Base-by-base conservation (phyloP, 2,888 invertebrate genomes). In the Falcaria lacertinaria region DNA sequence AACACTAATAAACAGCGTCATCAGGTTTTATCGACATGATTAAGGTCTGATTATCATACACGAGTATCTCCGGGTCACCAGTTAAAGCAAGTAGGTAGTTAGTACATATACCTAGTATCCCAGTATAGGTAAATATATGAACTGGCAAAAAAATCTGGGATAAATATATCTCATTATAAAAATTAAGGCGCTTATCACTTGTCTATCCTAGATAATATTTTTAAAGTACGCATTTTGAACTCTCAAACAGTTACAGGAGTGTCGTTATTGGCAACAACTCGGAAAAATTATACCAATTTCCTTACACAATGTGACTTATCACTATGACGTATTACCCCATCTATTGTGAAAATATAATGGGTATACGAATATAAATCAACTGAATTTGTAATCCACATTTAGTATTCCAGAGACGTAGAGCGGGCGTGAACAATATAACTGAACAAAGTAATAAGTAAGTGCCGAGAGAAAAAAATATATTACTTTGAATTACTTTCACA, bases 21-120 rank as follows among this genome's bases (percentile, higher is more conserved):
- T 74, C 65, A 60, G 65, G 69, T 72, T 71, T 74, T 70, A 74
- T 69, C 59, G 59, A 56, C 60, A 58, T 66, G 61, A 69, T 67
- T 72, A 73, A 66, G 64, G 68, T 67, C 65, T 52, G 59, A 60
- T 66, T 72, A 75, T 73, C 71, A 67, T 60, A 69, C n/a, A n/a
- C n/a, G n/a, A n/a, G n/a, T 69, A 69, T 65, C 51, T 61, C 64
- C 61, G 60, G 58, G 61, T 66, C 47, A 46, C 32, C 33, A 42
- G 64, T 67, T 63, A 69, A 66, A 64, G 61, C 43, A 48, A 50
- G 49, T 60, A 59, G 54, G 58, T 57, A 57, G 50, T n/a, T n/a
- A n/a, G n/a, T n/a, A n/a, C n/a, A n/a, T n/a, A n/a, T n/a, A n/a
- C n/a, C n/a, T n/a, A n/a, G n/a, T n/a, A n/a, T n/a, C n/a, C n/a